Percentiles rank a stretch among this genome's conserved stretches.
These are phyloP conservation scores for Ascidia mentula DNA, from an alignment of 23 tunicate genomes.

Conservation along the genomic window DNA sequence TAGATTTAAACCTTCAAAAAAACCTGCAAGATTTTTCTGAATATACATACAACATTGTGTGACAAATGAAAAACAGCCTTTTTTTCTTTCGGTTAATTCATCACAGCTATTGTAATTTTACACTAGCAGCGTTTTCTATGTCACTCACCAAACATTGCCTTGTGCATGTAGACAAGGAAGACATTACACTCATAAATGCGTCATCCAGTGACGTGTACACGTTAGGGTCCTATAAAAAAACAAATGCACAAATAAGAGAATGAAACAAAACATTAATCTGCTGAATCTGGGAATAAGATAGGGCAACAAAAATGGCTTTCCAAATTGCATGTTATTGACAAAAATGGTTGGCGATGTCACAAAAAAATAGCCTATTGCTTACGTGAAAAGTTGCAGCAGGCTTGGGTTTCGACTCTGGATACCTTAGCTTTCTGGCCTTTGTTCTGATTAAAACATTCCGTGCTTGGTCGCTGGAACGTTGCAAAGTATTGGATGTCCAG, in stretches of 20 bases:
- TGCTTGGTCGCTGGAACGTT: constrained; percentile 41
- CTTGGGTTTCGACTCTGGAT: constrained; percentile 2
- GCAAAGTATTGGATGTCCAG: constrained; percentile 43
- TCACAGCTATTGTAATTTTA: too few relatives aligned
- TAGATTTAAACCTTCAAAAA: too few relatives aligned
- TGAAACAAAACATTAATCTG: background rate
- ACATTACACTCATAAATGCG: constrained; percentile 27
- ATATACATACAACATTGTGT: too few relatives aligned
- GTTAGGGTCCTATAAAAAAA: constrained; percentile 1
- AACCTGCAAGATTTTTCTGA: too few relatives aligned
- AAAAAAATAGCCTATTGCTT: background rate
- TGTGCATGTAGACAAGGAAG: constrained; percentile 28
- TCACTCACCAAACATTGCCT: constrained; percentile 30
- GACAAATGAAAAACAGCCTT: too few relatives aligned
- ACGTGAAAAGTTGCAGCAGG: background rate
- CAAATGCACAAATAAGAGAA: background rate
- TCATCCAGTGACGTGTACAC: constrained; percentile 30
- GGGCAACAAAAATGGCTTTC: background rate
- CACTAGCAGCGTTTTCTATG: background rate
- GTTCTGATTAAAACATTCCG: constrained; percentile 21
- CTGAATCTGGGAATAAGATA: too few relatives aligned
- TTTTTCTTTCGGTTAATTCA: too few relatives aligned
- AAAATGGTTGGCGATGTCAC: too few relatives aligned
- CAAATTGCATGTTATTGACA: background rate
- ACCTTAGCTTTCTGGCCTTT: constrained; percentile 10